Base-by-base conservation (phyloP, 1,140 invertebrate genomes). In the Drosophila quadrilineata region DNA sequence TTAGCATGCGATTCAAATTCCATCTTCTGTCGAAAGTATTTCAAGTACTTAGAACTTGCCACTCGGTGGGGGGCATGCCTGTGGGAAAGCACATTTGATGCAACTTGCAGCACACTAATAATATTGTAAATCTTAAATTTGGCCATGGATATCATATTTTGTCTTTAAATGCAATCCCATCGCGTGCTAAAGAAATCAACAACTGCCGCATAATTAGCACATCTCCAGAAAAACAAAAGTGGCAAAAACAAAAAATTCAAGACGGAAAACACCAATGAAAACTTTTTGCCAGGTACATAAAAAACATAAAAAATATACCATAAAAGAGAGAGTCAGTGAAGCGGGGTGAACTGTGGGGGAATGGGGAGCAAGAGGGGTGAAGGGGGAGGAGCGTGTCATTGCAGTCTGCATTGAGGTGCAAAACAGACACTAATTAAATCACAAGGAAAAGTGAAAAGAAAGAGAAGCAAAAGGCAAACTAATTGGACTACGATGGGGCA, bases 361-460 rank as follows among this genome's bases (percentile, higher is more conserved):
- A n/a, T n/a, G n/a, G n/a, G n/a, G n/a, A n/a, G n/a, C n/a, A 14
- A 38, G 16, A 14, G 24, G 6, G 8, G 17, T 3, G 33, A 12
- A 38, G n/a, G 19, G 6, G 9, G 45, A 10, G 38, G 38, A 36
- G 54, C 36, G 36, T 45, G 46, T 26, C 29, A 22, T 9, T 45
- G 41, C 9, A 16, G 41, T 16, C 50, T 19, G 56, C 63, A 60
- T 43, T 41, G 38, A 66, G 46, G 56, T 52, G 63, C 63, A 59
- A 66, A n/a, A 60, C 36, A 66, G 36, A 53, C 45, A 40, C 58
- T 67, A 67, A 67, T 62, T 67, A 63, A 67, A 67, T 46, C 33
- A n/a, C n/a, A 62, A 26, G 33, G 21, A 21, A 63, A 67, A 62
- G 46, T 52, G 41, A 53, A 62, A 16, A 16, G 57, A 43, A 67